Evolutionary conservation across 2,797 vertebrate species (phyloP).

Genomic region (Astyanax mexicanus): DNA sequence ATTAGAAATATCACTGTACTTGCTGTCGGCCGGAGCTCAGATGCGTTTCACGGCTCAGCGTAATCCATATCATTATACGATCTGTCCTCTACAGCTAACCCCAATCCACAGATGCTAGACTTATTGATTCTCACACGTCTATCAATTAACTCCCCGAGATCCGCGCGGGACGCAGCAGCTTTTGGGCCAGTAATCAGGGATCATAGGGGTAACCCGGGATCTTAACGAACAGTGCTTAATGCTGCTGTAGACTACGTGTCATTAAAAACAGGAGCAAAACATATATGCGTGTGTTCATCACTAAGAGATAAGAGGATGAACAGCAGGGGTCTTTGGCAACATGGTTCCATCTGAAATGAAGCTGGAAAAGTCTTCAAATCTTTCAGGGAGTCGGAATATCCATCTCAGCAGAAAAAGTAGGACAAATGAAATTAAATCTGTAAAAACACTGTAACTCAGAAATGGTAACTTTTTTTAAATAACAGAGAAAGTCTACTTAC

Average conservation of each 20-base stretch:
- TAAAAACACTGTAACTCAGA: no score
- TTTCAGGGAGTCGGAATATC: no score
- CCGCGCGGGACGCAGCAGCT: conserved; percentile 12
- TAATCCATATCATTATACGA: conserved; percentile 58
- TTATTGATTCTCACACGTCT: conserved; percentile 77
- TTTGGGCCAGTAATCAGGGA: conserved; percentile 33
- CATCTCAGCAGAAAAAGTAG: no score
- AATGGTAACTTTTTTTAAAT: no score
- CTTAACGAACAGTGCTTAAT: conserved; percentile 34
- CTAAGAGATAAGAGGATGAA: conserved; percentile 8
- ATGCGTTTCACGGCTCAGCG: conserved; percentile 22
- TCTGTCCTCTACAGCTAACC: conserved; percentile 40
- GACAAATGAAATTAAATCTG: no score
- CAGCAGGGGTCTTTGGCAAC: background rate
- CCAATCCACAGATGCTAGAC: conserved; percentile 63
- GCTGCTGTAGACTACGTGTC: conserved; percentile 14
- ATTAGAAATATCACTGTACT: conserved; percentile 62
- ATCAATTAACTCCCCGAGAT: conserved; percentile 61
- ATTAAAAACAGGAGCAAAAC: conserved; percentile 35
- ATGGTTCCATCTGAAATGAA: background rate
- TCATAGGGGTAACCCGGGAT: conserved; percentile 25
- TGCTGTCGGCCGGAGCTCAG: conserved; percentile 38
- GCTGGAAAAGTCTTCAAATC: no score
- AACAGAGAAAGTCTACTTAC: no score
- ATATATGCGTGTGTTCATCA: conserved; percentile 40